phyloP scores from a whole-genome alignment of 2,113 vertebrate species.

The Smithornis capensis region DNA sequence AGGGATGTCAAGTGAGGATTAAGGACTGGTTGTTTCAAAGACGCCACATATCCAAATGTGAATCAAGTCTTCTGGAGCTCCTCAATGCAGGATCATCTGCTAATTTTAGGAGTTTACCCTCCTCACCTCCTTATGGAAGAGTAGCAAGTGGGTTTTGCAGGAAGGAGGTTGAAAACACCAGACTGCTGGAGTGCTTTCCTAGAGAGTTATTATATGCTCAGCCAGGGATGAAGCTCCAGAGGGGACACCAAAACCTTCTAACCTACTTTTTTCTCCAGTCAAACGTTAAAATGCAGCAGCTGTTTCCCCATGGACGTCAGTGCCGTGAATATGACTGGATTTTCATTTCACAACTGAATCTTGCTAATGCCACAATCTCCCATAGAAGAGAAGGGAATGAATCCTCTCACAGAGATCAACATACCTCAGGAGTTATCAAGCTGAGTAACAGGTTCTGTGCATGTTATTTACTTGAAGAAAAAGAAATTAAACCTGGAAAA shows the following conservation, averaged over 20 bases:
- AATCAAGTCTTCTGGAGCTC: neutral
- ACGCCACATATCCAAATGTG: rapidly evolving
- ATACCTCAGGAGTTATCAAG: neutral
- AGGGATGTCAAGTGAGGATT: neutral
- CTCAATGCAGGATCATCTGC: neutral
- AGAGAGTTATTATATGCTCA: neutral
- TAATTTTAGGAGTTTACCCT: neutral
- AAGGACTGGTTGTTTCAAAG: neutral
- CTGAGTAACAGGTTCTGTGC: neutral
- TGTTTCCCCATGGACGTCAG: neutral
- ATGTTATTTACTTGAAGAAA: neutral
- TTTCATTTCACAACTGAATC: neutral
- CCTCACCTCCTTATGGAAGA: neutral
- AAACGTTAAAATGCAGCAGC: conserved; percentile 22
- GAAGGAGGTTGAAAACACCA: neutral
- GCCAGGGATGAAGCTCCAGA: conserved; percentile 22
- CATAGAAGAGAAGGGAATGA: neutral
- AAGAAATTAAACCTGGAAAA: neutral
- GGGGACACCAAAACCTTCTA: conserved; percentile 30
- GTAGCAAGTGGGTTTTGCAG: neutral
- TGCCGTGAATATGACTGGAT: neutral
- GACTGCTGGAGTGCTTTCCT: neutral
- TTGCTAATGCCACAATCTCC: neutral
- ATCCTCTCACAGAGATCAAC: neutral
- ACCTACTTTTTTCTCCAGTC: conserved; percentile 23